A percentile compares a stretch with the other conserved stretches of the same genome.
phyloP scores from a whole-genome alignment of 2,888 invertebrate genomes.

The Melanophora roralis region DNA sequence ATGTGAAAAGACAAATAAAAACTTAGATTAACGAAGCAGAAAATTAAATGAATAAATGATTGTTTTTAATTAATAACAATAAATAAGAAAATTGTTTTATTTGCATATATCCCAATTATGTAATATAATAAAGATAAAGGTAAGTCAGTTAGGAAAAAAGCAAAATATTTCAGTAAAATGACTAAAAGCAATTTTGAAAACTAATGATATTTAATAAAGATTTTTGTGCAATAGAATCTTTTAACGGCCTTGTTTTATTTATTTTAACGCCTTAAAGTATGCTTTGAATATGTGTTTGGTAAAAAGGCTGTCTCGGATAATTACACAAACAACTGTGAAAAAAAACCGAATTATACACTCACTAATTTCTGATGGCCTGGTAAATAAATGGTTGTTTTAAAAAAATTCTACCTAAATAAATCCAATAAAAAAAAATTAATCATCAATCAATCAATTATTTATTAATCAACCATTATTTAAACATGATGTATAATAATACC shows the following conservation, averaged over 20 bases:
- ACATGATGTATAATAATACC: too few species aligned
- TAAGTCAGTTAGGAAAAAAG: background rate
- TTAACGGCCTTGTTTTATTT: background rate
- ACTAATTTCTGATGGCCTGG: background rate
- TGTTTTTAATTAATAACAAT: conserved; percentile 60
- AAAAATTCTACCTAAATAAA: too few species aligned
- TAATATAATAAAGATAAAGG: background rate
- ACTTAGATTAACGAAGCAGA: conserved; percentile 21
- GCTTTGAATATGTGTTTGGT: background rate
- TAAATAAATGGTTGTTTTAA: background rate
- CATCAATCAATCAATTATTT: too few species aligned
- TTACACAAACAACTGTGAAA: too few species aligned
- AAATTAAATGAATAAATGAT: conserved; percentile 33
- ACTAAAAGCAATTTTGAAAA: background rate
- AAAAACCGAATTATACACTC: too few species aligned
- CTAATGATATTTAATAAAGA: background rate
- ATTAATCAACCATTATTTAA: too few species aligned
- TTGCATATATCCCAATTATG: background rate
- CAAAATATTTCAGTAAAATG: too few species aligned
- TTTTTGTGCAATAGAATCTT: background rate
- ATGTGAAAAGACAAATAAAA: conserved; percentile 58
- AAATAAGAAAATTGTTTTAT: background rate
- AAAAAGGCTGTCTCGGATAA: too few species aligned
- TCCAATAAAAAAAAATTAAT: too few species aligned
- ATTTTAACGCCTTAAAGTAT: background rate